These are phyloP conservation scores for Moxostoma hubbsi DNA, from an alignment of 2,797 vertebrate genomes.

Conservation along the genomic window DNA sequence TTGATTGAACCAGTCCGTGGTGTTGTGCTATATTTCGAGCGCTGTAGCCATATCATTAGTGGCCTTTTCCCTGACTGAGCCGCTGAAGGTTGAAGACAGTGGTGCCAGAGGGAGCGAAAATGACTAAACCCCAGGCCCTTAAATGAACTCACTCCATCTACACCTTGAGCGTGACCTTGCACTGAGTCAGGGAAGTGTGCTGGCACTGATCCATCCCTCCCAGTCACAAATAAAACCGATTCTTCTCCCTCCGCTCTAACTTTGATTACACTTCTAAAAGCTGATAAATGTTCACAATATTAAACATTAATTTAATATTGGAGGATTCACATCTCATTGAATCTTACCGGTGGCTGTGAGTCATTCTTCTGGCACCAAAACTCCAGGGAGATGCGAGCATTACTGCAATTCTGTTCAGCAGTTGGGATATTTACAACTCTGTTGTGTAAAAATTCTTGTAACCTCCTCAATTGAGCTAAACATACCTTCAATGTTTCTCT, in stretches of 20 bases:
- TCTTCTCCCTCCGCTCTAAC: constrained; percentile 46
- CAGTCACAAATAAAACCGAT: constrained; percentile 58
- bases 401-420: constrained; percentile 25
- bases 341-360: constrained; percentile 32
- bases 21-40: constrained; percentile 24
- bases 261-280: constrained; percentile 67
- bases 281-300: constrained; percentile 65
- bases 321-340: constrained; percentile 58
- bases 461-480: not conserved
- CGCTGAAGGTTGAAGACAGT: constrained; percentile 35
- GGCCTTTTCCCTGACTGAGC: constrained; percentile 40
- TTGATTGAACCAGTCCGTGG: constrained; percentile 40
- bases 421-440: constrained; percentile 3
- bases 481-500: not conserved
- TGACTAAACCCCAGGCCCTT: constrained; percentile 52
- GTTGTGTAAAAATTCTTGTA: not conserved
- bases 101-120: constrained; percentile 50
- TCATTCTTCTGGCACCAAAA: constrained; percentile 22
- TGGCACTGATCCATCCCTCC: constrained; percentile 58
- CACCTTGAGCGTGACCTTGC: constrained; percentile 57
- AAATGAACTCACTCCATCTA: constrained; percentile 65
- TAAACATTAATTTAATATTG: constrained; percentile 65
- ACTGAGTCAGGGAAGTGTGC: constrained; percentile 48
- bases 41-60: constrained; percentile 55
- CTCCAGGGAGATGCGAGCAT: constrained; percentile 20